phyloP scores from a whole-genome alignment of 1,140 invertebrate genomes.

The Pseudomyrmex dendroicus region DNA sequence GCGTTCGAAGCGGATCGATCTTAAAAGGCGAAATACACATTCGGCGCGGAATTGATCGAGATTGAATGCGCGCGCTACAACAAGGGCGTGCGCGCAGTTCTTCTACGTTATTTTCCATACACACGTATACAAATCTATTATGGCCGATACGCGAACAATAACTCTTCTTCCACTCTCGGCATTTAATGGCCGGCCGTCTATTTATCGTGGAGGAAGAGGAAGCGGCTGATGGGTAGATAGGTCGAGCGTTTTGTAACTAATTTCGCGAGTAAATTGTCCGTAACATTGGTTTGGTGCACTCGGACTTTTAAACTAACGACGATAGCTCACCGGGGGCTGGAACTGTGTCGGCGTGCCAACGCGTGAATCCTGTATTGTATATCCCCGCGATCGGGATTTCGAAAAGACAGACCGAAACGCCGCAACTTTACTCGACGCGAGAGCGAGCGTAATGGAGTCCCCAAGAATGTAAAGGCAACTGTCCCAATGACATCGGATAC shows the following conservation, averaged over 20 bases:
- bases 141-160: slow-evolving; percentile 83
- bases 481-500: too few relatives aligned
- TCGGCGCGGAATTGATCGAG: neutral
- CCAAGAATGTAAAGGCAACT: too few relatives aligned
- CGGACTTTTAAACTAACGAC: slow-evolving; percentile 69
- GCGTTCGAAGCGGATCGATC: neutral
- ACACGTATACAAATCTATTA: slow-evolving; percentile 78
- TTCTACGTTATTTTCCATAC: slow-evolving; percentile 42
- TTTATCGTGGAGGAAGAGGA: slow-evolving; percentile 85
- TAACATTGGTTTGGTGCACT: slow-evolving; percentile 84
- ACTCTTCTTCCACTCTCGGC: slow-evolving; percentile 82
- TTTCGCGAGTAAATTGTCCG: slow-evolving; percentile 85
- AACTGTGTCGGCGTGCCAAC: slow-evolving; percentile 60
- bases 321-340: slow-evolving; percentile 56
- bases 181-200: slow-evolving; percentile 82
- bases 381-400: neutral
- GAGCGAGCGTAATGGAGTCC: too few relatives aligned
- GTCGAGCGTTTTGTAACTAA: slow-evolving; percentile 85
- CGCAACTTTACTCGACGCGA: neutral
- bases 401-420: neutral
- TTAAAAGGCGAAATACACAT: neutral
- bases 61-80: neutral
- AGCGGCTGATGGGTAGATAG: slow-evolving; percentile 85
- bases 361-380: slow-evolving; percentile 43
- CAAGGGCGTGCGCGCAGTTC: slow-evolving; percentile 5